phyloP scores from a whole-genome alignment of 1,140 invertebrate genomes.

The Pseudomyrmex concolor region DNA sequence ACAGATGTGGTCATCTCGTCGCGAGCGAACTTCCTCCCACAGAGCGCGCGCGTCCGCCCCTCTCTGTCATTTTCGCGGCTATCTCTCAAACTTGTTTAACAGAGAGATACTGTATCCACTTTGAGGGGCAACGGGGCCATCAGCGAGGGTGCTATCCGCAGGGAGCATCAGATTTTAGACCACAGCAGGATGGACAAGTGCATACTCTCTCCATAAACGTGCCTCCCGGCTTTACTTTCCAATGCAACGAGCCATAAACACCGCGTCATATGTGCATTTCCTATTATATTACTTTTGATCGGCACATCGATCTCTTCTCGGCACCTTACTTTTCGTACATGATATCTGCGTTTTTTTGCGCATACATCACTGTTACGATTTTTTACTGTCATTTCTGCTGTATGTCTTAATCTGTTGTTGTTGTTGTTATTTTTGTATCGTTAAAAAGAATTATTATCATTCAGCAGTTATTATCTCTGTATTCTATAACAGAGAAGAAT shows the following conservation, averaged over 20 bases:
- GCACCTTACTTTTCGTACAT: conserved; percentile 33
- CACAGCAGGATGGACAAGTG: conserved; percentile 77
- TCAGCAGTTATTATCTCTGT: background rate
- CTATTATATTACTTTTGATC: conserved; percentile 71
- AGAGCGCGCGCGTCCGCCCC: conserved; percentile 51
- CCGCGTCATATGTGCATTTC: conserved; percentile 79
- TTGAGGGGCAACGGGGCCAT: conserved; percentile 70
- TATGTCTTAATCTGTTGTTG: background rate
- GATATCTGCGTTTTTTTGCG: background rate
- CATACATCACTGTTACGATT: background rate
- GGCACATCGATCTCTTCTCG: conserved; percentile 48
- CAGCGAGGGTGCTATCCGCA: conserved; percentile 69
- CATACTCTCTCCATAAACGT: conserved; percentile 72
- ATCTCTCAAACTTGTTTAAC: conserved; percentile 79
- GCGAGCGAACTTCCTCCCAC: conserved; percentile 31
- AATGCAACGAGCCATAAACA: conserved; percentile 79
- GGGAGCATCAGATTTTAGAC: conserved; percentile 79
- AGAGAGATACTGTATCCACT: conserved; percentile 72
- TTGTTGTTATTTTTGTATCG: background rate
- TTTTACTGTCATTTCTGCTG: background rate
- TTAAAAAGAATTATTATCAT: conserved; percentile 13
- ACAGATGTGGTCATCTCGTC: conserved; percentile 79
- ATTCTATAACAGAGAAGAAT: too few relatives aligned
- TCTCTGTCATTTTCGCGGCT: conserved; percentile 65
- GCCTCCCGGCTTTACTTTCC: conserved; percentile 71